Base-by-base conservation (phyloP, 2,888 invertebrate species). In the Gnatocerus cornutus region DNA sequence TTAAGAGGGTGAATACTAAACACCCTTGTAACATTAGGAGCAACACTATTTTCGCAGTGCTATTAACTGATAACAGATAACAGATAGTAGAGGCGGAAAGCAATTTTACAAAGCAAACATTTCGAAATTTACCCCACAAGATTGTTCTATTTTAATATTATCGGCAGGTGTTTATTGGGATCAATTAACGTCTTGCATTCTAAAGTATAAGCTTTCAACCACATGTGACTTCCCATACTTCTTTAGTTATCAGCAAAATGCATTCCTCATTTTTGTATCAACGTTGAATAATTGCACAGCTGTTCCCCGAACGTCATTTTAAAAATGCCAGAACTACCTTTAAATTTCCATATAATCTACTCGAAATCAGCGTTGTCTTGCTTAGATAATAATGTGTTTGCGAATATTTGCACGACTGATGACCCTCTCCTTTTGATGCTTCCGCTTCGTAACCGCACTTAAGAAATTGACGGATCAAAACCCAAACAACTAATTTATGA, bases 151-250 rank as follows among this genome's bases (percentile, higher is more conserved):
- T 52, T 52, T 52, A 52, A 52, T 21, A 21, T 3, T 29, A 52
- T 52, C 52, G 52, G 52, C 52, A 52, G 52, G 52, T 52, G 52
- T 52, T 52, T 52, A 52, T 52, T 52, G 30, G 14, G 52, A 52
- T 29, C 52, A 52, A 52, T 52, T 52, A 52, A 52, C 29, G 29
- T 10, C 12, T 30, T 30, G 30, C 52, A 52, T 30, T 52, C 13
- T 30, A 52, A 30, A 30, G 52, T 30, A 52, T 52, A 13, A 30
- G 52, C 52, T 52, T 52, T 33, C 52, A 52, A n/a, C 48, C 52
- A 33, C 29, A 52, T 52, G 52, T 52, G 30, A 48, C 33, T 52
- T 29, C 29, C 12, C 52, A 52, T 52, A 52, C 52, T 30, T 52
- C n/a, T n/a, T 33, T 33, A 5, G 10, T 27, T 29, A 52, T 30